Evolutionary conservation across 2,113 vertebrate genomes (phyloP), one percentile per base, ranked within the genome.

Genomic region (Solea solea): DNA sequence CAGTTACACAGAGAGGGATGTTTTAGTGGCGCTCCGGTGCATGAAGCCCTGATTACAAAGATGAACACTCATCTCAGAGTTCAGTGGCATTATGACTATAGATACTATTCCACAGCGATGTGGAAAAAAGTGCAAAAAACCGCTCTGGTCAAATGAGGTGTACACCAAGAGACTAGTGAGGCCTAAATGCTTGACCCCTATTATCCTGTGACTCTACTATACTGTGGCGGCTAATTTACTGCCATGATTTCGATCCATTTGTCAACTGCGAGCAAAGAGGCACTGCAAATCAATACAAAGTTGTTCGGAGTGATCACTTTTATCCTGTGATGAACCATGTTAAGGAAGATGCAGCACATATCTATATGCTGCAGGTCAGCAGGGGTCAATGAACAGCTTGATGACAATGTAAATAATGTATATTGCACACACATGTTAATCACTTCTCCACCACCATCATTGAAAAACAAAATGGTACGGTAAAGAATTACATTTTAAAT

Each of bases 21-120:
- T 40, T 57, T 57, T 15, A 15, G 34, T 16, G 10, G 34, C 44
- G 40, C 57, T 44, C n/a, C 57, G 21, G 57, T 44, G 57, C 40
- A 59, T 39, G 8, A 14, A 56, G 12, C 14, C 54, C 27, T 56
- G 13, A 40, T 59, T 59, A 59, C 57, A 59, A 13, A 42, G 56
- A 58, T 21, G 14, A 16, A 59, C 9, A 10, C 9, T 42, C 41
- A 42, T 59, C 39, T 21, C 15, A 58, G 55, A 58, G 52, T 28
- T 13, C 25, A 54, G 52, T 54, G 25, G 48, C 5, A 15, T 15
- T 7, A 49, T 5, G 21, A 53, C 51, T 3, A 11, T 9, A 53
- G 8, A 44, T n/a, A 44, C 16, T 25, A n/a, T 9, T 42, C 40
- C 7, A 42, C 15, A 21, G 56, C n/a, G 12, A 59, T 39, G 34